Evolutionary conservation across 1,140 invertebrate species (phyloP).

Genomic region (Apolygus lucorum): DNA sequence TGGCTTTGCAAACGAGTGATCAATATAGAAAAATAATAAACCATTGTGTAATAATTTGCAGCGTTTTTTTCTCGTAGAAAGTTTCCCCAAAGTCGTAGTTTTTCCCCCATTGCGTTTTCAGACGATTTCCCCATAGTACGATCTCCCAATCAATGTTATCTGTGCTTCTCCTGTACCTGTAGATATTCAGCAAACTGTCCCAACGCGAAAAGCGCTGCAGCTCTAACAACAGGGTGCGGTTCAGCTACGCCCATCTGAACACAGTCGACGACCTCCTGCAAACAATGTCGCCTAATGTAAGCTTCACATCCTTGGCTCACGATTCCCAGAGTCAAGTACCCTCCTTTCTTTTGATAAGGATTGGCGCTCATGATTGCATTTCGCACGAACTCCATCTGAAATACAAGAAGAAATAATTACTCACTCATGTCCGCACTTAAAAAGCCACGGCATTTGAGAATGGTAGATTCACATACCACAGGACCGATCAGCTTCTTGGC

Average conservation of each 20-base stretch:
- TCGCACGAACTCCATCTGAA: slow-evolving; percentile 51
- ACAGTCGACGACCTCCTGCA: slow-evolving; percentile 58
- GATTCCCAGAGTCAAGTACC: slow-evolving; percentile 63
- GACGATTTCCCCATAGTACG: too few species aligned
- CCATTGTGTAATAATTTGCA: too few species aligned
- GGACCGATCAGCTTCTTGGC: slow-evolving; percentile 66
- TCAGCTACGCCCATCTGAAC: slow-evolving; percentile 62
- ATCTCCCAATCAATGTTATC: too few species aligned
- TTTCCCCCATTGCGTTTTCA: too few species aligned
- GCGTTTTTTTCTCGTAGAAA: too few species aligned
- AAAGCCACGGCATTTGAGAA: too few species aligned
- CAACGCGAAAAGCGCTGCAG: slow-evolving; percentile 68
- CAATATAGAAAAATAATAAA: too few species aligned
- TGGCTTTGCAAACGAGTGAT: too few species aligned
- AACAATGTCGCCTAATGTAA: slow-evolving; percentile 59
- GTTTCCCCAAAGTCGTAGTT: too few species aligned
- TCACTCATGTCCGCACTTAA: too few species aligned
- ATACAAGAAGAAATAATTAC: too few species aligned
- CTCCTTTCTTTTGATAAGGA: slow-evolving; percentile 54
- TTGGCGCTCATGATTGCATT: slow-evolving; percentile 50
- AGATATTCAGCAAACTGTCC: slow-evolving; percentile 75
- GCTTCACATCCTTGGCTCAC: slow-evolving; percentile 73
- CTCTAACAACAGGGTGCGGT: slow-evolving; percentile 51
- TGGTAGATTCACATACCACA: slow-evolving; percentile 47
- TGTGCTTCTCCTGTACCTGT: too few species aligned